Percentiles rank a stretch among this genome's conserved stretches.
phyloP scores from a whole-genome alignment of 1,140 invertebrate species.

The Tetramorium parvispinum region DNA sequence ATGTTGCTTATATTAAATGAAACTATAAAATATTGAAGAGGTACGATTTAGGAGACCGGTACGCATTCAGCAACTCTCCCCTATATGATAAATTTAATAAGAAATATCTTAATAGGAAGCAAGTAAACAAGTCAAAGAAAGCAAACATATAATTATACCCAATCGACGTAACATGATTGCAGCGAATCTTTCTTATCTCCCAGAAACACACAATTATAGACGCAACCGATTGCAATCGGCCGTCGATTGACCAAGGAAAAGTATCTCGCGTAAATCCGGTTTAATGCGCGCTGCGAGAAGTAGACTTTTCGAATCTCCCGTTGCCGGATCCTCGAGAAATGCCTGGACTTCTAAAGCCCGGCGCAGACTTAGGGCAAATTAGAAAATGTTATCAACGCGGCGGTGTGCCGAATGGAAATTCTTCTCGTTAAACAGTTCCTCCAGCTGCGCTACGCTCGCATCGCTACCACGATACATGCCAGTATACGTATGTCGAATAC shows the following conservation, averaged over 20 bases:
- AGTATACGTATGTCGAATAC: neutral
- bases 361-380: slow-evolving; percentile 57
- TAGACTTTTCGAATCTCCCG: slow-evolving; percentile 41
- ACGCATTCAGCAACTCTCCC: too few relatives aligned
- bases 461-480: neutral
- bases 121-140: neutral
- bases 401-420: slow-evolving; percentile 44
- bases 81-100: neutral
- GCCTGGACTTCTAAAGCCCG: slow-evolving; percentile 26
- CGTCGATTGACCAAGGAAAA: slow-evolving; percentile 30
- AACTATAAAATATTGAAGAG: too few relatives aligned
- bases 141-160: neutral
- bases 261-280: slow-evolving; percentile 39
- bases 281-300: slow-evolving; percentile 35
- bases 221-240: slow-evolving; percentile 30
- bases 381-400: slow-evolving; percentile 63
- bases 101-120: neutral
- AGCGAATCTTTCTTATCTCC: slow-evolving; percentile 13
- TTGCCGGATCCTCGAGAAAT: slow-evolving; percentile 9
- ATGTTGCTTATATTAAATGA: too few relatives aligned
- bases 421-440: slow-evolving; percentile 40
- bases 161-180: slow-evolving; percentile 10
- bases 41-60: too few relatives aligned
- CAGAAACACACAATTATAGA: slow-evolving; percentile 22
- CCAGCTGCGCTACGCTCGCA: slow-evolving; percentile 1